phyloP scores from a whole-genome alignment of 2,113 vertebrate genomes.

The Thalassarche chlororhynchos region DNA sequence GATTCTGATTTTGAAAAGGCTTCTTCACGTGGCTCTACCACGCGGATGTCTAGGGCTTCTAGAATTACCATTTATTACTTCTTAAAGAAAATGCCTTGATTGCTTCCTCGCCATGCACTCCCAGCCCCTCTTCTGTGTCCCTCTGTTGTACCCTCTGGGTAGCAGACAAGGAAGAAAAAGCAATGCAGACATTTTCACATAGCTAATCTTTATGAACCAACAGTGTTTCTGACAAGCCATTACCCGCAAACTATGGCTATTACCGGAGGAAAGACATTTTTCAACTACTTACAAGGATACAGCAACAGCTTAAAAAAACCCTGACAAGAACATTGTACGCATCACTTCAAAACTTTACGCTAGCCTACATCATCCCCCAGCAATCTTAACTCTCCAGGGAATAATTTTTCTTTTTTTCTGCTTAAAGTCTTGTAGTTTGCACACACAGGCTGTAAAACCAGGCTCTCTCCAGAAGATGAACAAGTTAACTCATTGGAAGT shows the following conservation, averaged over 20 bases:
- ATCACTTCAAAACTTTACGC: neutral
- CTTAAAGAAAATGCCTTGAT: neutral
- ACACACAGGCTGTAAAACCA: neutral
- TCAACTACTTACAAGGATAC: conserved; percentile 14
- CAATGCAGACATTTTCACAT: neutral
- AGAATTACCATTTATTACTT: neutral
- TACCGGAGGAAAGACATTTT: conserved; percentile 6
- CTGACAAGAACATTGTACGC: conserved; percentile 2
- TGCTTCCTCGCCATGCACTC: neutral
- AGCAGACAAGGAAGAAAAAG: conserved; percentile 11
- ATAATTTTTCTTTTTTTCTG: neutral
- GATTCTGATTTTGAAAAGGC: neutral
- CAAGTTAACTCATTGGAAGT: neutral
- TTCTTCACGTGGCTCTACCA: neutral
- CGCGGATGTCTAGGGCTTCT: neutral
- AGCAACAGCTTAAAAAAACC: neutral
- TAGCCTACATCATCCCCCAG: neutral
- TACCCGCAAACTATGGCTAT: conserved; percentile 31
- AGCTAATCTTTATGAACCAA: conserved; percentile 32
- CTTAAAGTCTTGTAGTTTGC: neutral
- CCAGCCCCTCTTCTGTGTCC: neutral
- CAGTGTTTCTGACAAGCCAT: conserved; percentile 10
- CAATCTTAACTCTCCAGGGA: neutral
- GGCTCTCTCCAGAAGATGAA: conserved; percentile 14
- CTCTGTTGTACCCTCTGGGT: neutral